Evolutionary conservation across 2,113 vertebrate species (phyloP).

Genomic region (Chamaetylas fuelleborni): DNA sequence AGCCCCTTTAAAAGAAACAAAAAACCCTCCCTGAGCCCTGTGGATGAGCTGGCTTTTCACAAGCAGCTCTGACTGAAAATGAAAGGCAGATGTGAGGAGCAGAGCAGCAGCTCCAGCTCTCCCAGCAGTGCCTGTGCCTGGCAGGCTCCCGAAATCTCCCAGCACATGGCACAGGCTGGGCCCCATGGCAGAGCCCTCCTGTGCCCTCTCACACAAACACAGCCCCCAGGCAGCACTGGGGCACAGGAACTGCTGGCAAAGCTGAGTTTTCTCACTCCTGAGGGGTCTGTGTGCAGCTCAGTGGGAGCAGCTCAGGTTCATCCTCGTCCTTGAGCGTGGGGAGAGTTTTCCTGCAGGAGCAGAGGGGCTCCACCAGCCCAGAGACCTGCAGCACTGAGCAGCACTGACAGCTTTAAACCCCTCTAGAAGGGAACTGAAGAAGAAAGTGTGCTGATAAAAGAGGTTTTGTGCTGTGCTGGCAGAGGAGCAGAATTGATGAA

Average conservation of each 20-base stretch:
- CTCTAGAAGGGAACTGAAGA: neutral
- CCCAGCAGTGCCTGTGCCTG: neutral
- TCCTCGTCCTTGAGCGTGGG: neutral
- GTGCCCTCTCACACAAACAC: neutral
- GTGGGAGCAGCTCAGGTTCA: neutral
- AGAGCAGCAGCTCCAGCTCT: conserved; percentile 14
- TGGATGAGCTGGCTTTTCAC: conserved; percentile 37
- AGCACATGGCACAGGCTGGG: neutral
- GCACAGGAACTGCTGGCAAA: neutral
- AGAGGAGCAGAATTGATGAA: conserved; percentile 29
- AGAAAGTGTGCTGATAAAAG: conserved; percentile 6
- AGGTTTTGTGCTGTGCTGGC: conserved; percentile 31
- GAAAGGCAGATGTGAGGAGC: conserved; percentile 52
- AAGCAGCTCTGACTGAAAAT: conserved; percentile 45
- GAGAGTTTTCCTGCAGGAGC: neutral
- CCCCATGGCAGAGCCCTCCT: neutral
- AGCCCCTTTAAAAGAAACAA: conserved; percentile 26
- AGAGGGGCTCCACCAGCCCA: neutral
- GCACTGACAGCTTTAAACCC: neutral
- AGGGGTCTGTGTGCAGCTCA: neutral
- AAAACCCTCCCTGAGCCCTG: neutral
- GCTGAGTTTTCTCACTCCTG: neutral
- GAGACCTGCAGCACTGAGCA: neutral
- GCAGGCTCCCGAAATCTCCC: neutral
- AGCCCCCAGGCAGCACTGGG: neutral